Base-by-base conservation (phyloP, 2,797 vertebrate species). In the Fratercula arctica region DNA sequence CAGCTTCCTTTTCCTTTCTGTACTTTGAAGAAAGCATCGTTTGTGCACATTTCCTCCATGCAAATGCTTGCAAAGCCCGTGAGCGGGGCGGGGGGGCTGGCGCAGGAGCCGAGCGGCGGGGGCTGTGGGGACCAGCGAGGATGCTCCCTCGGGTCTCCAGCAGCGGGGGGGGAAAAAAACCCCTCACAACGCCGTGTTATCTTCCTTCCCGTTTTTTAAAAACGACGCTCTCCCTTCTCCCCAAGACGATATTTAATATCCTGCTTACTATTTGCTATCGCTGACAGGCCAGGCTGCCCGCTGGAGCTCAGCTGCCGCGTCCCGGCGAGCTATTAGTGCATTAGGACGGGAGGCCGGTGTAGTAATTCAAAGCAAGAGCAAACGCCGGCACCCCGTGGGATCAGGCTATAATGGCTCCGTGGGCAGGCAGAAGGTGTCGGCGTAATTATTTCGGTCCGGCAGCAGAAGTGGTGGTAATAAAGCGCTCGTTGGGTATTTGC, bases 281-380 rank as follows among this genome's bases (percentile, higher is more conserved):
- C 68, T 69, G 66, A 8, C 19, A 16, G 79, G 88, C 50, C 35
- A 45, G 76, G 81, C 83, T 96, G 95, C 37, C 6, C 28, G 16
- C 59, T 80, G 86, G 88, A 94, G 89, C 96, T 95, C 97, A 95
- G 96, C 97, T 97, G 97, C 94, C 4, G 5, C 15, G n/a, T 93
- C 76, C 85, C 18, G 6, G 59, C 39, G 87, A 86, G 95, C 53
- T 7, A 39, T 90, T 70, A 93, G 19, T 51, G 87, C 85, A 18
- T 75, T 66, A 78, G 89, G 93, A 33, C 54, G 68, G 73, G 82
- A 72, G 86, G 54, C 75, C 1, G 54, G 53, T 43, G 57, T 18
- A 72, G 48, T 56, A 56, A 73, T 76, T 91, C 76, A 54, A 41
- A 85, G 85, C 67, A 64, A 59, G 68, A 86, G 19, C 11, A 46